Base-by-base conservation (phyloP, 1,140 invertebrate genomes). In the Batillaria attramentaria region DNA sequence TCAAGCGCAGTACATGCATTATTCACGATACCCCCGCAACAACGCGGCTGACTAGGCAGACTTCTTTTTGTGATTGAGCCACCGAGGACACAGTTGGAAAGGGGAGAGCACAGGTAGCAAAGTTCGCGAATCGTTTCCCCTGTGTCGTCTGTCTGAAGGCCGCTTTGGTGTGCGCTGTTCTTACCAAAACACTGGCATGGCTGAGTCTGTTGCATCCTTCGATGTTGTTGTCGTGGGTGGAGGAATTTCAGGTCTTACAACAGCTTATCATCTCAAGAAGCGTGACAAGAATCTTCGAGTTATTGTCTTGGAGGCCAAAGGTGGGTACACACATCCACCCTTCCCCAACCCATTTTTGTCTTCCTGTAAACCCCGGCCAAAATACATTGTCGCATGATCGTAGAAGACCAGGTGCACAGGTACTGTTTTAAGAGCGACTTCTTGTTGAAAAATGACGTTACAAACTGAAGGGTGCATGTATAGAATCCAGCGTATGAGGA, bases 181-280 rank as follows among this genome's bases (percentile, higher is more conserved):
- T 20, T 10, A 6, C 24, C 28, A 16, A 24, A 35, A 28, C 37
- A 39, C 24, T 33, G 68, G 39, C 24, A 75, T 70, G 68, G 37
- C 37, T 41, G 73, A 62, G 33, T 28, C n/a, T 62, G 57, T 28
- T 28, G 33, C 6, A 62, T 20, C 78, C 39, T 77, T 69, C 20
- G 89, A 91, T 81, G 90, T 90, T 37, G 85, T 89, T 3, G 77
- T 90, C 33, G 79, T 91, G 24, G 90, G 90, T 20, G 90, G 87
- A n/a, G 90, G 90, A 0, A 78, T 90, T 18, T 89, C 89, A 0
- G 90, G 90, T n/a, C 80, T 90, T 5, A 84, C 86, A 18, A 87
- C 90, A 18, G 89, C 89, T 18, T 87, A 86, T 77, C 72, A 83
- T 54, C 81, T 91, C 3, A 69, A 80, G 10, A 84, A 86, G 66